Evolutionary conservation across 2,888 invertebrate genomes (phyloP).

Genomic region (Caenorhabditis imperialis): DNA sequence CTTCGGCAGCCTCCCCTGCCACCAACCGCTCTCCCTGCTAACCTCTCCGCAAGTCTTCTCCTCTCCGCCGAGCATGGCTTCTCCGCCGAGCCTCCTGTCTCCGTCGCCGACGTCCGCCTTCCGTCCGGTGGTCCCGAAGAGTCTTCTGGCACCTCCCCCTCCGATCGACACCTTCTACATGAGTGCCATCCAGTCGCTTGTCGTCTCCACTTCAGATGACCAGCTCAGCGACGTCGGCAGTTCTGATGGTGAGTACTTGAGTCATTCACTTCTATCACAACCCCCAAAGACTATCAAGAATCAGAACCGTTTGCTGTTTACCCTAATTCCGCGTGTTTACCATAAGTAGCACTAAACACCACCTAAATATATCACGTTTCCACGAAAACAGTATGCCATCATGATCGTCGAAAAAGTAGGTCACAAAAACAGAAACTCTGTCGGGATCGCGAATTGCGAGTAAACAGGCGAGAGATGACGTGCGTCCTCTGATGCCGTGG

Average conservation of each 20-base stretch:
- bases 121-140: constrained; percentile 55
- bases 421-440: no score
- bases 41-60: constrained; percentile 1
- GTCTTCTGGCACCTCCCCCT: neutral
- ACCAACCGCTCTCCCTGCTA: constrained; percentile 24
- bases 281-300: no score
- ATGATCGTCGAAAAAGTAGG: no score
- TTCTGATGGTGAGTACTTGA: constrained; percentile 29
- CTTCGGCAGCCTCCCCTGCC: constrained; percentile 19
- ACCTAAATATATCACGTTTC: no score
- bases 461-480: no score
- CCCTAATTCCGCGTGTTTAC: no score
- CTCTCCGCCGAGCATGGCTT: constrained; percentile 24
- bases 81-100: constrained; percentile 22
- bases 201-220: constrained; percentile 36
- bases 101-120: constrained; percentile 55
- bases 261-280: no score
- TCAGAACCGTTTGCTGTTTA: no score
- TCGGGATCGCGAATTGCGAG: no score
- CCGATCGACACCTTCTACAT: constrained; percentile 40
- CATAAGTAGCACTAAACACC: no score
- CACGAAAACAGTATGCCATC: no score
- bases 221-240: constrained; percentile 23
- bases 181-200: constrained; percentile 49
- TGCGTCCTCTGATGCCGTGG: no score